phyloP scores from a whole-genome alignment of 2,888 invertebrate genomes.

The Pseudoips prasinana region DNA sequence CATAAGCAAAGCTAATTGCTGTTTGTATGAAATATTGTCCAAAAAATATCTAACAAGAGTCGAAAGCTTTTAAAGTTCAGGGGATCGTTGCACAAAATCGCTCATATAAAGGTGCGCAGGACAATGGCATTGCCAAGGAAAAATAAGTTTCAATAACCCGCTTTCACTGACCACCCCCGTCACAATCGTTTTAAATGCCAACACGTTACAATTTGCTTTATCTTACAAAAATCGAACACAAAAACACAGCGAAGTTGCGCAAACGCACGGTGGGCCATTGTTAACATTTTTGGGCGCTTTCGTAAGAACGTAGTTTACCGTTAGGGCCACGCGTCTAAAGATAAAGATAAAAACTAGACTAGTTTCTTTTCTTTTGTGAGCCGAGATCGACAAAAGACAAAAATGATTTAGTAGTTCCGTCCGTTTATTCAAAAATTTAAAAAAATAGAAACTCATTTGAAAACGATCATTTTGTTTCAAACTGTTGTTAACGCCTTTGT shows the following conservation, averaged over 20 bases:
- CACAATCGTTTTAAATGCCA: constrained; percentile 54
- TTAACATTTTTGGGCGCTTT: constrained; percentile 59
- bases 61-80: too few species aligned
- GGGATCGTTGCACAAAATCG: constrained; percentile 12
- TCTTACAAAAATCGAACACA: constrained; percentile 68
- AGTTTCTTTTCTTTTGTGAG: constrained; percentile 65
- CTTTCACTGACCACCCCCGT: constrained; percentile 73
- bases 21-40: too few species aligned
- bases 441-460: constrained; percentile 17
- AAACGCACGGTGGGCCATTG: constrained; percentile 66
- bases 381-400: constrained; percentile 54
- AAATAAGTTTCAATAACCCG: constrained; percentile 40
- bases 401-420: constrained; percentile 68
- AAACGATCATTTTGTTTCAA: constrained; percentile 19
- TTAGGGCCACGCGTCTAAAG: constrained; percentile 58
- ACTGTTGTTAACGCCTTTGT: constrained; percentile 19
- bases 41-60: too few species aligned
- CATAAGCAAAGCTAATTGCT: too few species aligned
- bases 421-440: constrained; percentile 42
- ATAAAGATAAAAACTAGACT: constrained; percentile 61
- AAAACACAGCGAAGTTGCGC: constrained; percentile 69
- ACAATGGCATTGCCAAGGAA: constrained; percentile 30
- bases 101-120: constrained; percentile 23
- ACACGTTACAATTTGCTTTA: constrained; percentile 51
- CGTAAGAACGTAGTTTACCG: constrained; percentile 62